These are phyloP conservation scores for Dendrolimus houi DNA, from an alignment of 2,888 invertebrate species.

Conservation along the genomic window DNA sequence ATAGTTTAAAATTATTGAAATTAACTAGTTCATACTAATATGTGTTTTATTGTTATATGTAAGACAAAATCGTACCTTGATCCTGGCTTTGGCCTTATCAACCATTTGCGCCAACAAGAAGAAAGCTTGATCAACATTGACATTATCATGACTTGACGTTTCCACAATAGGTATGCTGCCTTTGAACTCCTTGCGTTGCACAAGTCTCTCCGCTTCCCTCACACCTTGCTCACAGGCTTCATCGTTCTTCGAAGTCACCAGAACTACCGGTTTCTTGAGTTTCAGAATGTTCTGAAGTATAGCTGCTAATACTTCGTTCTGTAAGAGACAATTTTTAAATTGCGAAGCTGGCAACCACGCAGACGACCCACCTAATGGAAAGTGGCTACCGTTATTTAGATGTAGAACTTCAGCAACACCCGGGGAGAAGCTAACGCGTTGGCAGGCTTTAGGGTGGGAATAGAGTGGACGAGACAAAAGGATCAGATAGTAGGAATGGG, in stretches of 20 bases:
- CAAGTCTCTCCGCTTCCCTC: constrained; percentile 91
- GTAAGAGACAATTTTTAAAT: constrained; percentile 3
- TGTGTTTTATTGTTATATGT: no score
- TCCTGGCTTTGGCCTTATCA: constrained; percentile 90
- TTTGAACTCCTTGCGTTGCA: constrained; percentile 92
- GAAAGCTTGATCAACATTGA: constrained; percentile 96
- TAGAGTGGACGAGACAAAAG: no score
- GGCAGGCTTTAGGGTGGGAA: no score
- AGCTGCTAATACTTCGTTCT: constrained; percentile 86
- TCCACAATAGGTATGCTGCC: constrained; percentile 92
- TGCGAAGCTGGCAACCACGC: no score
- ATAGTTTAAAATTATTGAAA: no score
- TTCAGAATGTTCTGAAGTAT: constrained; percentile 91
- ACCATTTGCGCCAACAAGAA: constrained; percentile 93
- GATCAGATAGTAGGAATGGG: no score
- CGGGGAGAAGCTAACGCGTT: no score
- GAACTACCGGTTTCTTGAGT: constrained; percentile 95
- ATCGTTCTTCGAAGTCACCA: constrained; percentile 97
- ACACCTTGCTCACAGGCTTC: constrained; percentile 92
- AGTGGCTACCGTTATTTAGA: no score
- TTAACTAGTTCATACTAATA: no score
- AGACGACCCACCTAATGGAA: no score
- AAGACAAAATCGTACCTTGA: constrained; percentile 49
- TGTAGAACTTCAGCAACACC: no score
- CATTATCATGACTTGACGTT: constrained; percentile 96